These are phyloP conservation scores for Candoia aspera DNA, from an alignment of 2,113 vertebrate genomes.

Conservation along the genomic window DNA sequence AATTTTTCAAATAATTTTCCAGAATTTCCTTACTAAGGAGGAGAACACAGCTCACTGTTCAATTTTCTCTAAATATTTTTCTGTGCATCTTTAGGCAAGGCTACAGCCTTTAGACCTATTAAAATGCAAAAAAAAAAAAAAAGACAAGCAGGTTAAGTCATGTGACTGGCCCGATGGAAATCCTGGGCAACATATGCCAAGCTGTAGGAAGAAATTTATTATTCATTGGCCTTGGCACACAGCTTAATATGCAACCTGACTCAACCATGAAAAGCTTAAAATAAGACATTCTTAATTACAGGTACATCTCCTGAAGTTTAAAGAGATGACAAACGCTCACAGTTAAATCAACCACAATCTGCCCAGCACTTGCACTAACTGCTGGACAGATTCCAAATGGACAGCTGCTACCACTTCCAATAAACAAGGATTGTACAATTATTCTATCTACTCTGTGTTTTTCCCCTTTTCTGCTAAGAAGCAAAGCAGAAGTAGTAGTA, in stretches of 20 bases:
- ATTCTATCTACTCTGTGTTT: neutral
- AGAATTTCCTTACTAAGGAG: neutral
- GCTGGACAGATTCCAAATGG: neutral
- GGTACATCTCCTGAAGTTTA: neutral
- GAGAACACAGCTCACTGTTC: neutral
- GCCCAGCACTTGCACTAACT: neutral
- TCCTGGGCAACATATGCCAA: neutral
- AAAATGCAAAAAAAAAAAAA: neutral
- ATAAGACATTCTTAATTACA: neutral
- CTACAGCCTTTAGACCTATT: slow-evolving; percentile 5
- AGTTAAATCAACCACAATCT: neutral
- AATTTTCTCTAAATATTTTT: neutral
- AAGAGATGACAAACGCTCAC: neutral
- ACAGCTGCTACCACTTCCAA: neutral
- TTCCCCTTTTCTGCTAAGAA: neutral
- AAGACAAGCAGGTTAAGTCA: neutral
- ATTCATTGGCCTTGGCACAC: neutral
- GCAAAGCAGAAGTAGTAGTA: too few relatives aligned
- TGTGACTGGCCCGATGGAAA: neutral
- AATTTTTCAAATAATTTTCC: neutral
- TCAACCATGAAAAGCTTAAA: neutral
- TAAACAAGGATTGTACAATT: neutral
- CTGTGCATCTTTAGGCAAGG: neutral
- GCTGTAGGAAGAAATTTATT: neutral
- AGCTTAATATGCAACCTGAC: neutral